Conservation (phyloP, 2,797 vertebrate genomes). For the Pantherophis alleghaniensis region DNA sequence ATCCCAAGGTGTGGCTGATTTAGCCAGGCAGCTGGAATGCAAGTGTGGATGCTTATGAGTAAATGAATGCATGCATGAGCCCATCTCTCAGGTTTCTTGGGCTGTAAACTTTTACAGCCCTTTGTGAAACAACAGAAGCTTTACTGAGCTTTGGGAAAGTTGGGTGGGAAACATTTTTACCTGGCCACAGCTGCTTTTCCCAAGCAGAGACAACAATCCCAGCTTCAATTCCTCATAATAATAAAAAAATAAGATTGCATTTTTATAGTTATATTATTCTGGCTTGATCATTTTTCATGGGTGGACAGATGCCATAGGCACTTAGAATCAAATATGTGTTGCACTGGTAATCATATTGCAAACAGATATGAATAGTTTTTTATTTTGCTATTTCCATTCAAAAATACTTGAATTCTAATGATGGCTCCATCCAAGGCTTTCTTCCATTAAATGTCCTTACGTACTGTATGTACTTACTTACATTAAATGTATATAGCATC, state of each 20-base stretch:
- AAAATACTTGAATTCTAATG: conserved; percentile 67
- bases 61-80: neutral
- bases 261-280: conserved; percentile 31
- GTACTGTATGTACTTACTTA: neutral
- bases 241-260: conserved; percentile 19
- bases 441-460: conserved; percentile 13
- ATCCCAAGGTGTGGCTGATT: neutral
- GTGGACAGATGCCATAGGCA: conserved; percentile 56
- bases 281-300: conserved; percentile 49
- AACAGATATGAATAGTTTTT: conserved; percentile 52
- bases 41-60: neutral
- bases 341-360: conserved; percentile 28
- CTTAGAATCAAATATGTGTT: conserved; percentile 56
- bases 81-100: neutral
- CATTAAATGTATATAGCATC: neutral
- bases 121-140: neutral
- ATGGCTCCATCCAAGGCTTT: conserved; percentile 63
- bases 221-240: neutral
- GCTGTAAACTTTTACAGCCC: too few relatives aligned
- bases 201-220: neutral
- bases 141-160: neutral
- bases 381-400: conserved; percentile 57
- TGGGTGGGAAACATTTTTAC: neutral
- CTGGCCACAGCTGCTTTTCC: neutral
- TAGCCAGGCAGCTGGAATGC: neutral